A percentile compares a stretch with the other conserved stretches of the same genome.
These are phyloP conservation scores for Lutraria lutraria DNA, from an alignment of 2,888 invertebrate species.

Conservation along the genomic window DNA sequence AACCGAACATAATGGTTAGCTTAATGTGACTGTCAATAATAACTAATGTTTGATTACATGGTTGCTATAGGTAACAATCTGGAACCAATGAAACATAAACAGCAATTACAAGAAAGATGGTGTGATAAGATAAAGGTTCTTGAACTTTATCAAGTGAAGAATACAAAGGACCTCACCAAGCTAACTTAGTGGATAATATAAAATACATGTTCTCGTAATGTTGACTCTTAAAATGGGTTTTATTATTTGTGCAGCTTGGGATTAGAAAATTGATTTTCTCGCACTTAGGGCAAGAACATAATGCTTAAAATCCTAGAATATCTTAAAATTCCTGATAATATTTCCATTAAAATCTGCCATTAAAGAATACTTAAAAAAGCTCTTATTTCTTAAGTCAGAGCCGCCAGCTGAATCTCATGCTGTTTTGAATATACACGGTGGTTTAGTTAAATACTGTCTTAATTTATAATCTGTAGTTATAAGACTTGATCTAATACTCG, in stretches of 20 bases:
- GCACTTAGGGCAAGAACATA: conserved; percentile 22
- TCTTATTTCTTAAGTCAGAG: neutral
- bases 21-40: neutral
- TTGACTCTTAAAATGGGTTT: neutral
- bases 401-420: neutral
- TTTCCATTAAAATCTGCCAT: conserved; percentile 16
- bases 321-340: conserved; percentile 17
- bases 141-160: neutral
- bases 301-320: conserved; percentile 15
- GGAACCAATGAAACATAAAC: neutral
- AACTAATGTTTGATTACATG: neutral
- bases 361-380: conserved; percentile 20
- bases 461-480: neutral
- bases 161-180: neutral
- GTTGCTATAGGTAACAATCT: neutral
- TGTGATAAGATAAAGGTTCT: neutral
- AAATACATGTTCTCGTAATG: conserved; percentile 21
- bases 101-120: conserved; percentile 4
- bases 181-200: neutral
- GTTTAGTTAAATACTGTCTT: neutral
- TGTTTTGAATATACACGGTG: neutral
- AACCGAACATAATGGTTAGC: neutral
- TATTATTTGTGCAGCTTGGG: conserved; percentile 15
- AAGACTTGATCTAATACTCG: neutral
- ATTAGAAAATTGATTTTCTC: conserved; percentile 28